Evolutionary conservation across 2,113 vertebrate genomes (phyloP), one percentile per base, ranked within the genome.

Genomic region (Solenodon paradoxus): DNA sequence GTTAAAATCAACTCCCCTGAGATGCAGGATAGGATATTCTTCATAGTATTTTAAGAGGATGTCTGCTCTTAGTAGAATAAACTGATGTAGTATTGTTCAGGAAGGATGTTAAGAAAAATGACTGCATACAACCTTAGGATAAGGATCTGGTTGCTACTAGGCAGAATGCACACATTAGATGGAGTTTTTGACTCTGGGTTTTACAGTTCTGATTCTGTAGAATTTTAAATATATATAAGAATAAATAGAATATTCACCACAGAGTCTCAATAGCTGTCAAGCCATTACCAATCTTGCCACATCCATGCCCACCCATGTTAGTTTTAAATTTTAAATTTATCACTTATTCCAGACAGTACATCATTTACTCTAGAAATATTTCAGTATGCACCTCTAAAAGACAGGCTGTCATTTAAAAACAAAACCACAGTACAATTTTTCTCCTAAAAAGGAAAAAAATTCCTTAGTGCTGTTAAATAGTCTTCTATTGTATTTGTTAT

Each of bases 251-350:
- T 22, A 68, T 26, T 28, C 1, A 35, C 19, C 8, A 75, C 88
- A 20, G 8, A 80, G 20, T 2, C 72, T n/a, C 12, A 47, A 32
- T 12, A 91, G 24, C 42, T 35, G 69, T 80, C 59, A 79, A 71
- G 2, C 11, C n/a, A 32, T 40, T 19, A 64, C 9, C 10, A 77
- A 28, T 53, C 64, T 59, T 57, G 68, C 19, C 35, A n/a, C 19
- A 77, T 10, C 30, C 5, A 47, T 2, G 71, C 1, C 0, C 28
- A 38, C 20, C 15, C 16, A 16, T 32, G 45, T 68, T 91, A 78
- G 51, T 95, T 91, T 57, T 82, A 19, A 95, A 59, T 24, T 55
- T 85, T n/a, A n/a, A n/a, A n/a, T n/a, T n/a, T n/a, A n/a, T n/a
- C n/a, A n/a, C n/a, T n/a, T 64, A 93, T 92, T 79, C 32, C 32